Conservation (phyloP, 1,140 invertebrate genomes). For the Anastrepha obliqua region DNA sequence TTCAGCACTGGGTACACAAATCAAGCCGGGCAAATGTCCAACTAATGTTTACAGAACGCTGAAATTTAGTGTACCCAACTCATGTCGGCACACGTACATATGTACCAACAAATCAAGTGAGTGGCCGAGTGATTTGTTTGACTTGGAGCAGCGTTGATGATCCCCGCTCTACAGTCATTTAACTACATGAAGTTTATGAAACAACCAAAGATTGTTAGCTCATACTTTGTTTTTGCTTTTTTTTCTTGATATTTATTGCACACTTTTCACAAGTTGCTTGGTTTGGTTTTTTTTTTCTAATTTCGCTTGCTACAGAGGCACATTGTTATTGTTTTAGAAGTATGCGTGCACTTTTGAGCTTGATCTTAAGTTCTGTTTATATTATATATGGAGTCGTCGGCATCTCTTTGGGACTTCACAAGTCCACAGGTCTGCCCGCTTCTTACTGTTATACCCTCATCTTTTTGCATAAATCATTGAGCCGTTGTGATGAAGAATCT, state of each 20-base stretch:
- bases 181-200: background rate
- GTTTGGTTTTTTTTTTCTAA: background rate
- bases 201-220: background rate
- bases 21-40: background rate
- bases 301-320: too few species aligned
- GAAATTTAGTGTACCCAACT: background rate
- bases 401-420: too few species aligned
- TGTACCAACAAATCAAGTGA: background rate
- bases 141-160: background rate
- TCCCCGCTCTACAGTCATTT: background rate
- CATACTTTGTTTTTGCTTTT: background rate
- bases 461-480: too few species aligned
- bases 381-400: too few species aligned
- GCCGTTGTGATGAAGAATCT: too few species aligned
- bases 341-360: too few species aligned
- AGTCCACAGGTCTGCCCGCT: too few species aligned
- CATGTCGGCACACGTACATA: background rate
- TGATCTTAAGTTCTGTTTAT: too few species aligned
- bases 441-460: too few species aligned
- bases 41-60: background rate
- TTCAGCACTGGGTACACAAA: too few species aligned
- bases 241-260: background rate
- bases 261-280: background rate
- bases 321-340: too few species aligned
- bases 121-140: constrained; percentile 24